Evolutionary conservation across 2,888 invertebrate genomes (phyloP).

Genomic region (Morpho helenor): DNA sequence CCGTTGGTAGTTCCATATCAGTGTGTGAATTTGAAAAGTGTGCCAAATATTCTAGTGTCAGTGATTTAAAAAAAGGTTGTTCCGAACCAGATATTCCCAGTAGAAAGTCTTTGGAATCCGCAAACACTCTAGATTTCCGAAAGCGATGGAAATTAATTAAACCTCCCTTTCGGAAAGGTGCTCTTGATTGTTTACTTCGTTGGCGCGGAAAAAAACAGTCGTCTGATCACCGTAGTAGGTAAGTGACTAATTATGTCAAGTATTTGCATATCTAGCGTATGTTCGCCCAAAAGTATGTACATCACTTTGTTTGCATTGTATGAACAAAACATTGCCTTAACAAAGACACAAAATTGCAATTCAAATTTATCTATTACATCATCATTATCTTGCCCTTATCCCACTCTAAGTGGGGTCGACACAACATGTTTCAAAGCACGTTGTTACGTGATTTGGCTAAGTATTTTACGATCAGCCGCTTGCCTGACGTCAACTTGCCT

Average conservation of each 20-base stretch:
- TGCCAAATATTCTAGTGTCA: constrained; percentile 45
- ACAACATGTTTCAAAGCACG: too few relatives aligned
- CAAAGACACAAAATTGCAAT: too few relatives aligned
- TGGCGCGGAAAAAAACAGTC: constrained; percentile 65
- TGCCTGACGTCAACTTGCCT: too few relatives aligned
- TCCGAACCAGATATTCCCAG: constrained; percentile 66
- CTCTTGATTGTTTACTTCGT: constrained; percentile 64
- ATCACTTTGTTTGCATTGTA: too few relatives aligned
- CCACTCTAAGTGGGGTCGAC: too few relatives aligned
- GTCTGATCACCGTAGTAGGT: constrained; percentile 47
- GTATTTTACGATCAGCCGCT: too few relatives aligned
- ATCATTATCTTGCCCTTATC: too few relatives aligned
- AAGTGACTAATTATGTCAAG: constrained; percentile 36
- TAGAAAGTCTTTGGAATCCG: constrained; percentile 42
- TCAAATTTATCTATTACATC: too few relatives aligned
- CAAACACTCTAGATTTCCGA: constrained; percentile 53
- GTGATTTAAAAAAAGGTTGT: constrained; percentile 56
- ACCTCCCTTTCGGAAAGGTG: constrained; percentile 59
- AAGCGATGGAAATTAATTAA: constrained; percentile 63
- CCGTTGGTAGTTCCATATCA: constrained; percentile 50
- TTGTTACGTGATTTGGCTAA: too few relatives aligned
- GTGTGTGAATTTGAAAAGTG: constrained; percentile 61
- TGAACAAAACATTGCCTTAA: too few relatives aligned
- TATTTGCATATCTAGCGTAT: neutral
- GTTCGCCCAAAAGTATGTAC: too few relatives aligned